Evolutionary conservation across 2,797 vertebrate genomes (phyloP).

Genomic region (Carcharodon carcharias): DNA sequence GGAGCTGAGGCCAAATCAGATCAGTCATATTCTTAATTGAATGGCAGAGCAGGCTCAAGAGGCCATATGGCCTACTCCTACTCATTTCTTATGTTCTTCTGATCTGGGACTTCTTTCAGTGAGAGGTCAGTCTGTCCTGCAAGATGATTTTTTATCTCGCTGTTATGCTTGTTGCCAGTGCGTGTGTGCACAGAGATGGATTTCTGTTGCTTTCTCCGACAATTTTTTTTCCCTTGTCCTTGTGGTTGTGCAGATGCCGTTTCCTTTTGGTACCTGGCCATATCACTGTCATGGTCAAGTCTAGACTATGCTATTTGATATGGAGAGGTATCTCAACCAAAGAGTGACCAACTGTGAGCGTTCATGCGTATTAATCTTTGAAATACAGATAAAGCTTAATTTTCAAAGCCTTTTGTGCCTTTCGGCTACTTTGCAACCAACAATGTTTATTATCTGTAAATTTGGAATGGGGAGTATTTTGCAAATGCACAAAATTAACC

Average conservation of each 20-base stretch:
- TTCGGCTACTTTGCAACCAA: background rate
- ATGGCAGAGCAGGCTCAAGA: background rate
- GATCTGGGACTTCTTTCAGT: background rate
- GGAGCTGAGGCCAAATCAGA: background rate
- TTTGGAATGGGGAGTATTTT: background rate
- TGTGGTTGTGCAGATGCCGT: background rate
- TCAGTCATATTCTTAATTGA: background rate
- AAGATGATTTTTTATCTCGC: background rate
- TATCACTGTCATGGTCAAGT: background rate
- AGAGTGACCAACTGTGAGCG: background rate
- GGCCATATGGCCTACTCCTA: no score
- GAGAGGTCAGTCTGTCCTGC: conserved; percentile 8
- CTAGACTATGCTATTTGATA: background rate
- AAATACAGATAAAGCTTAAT: background rate
- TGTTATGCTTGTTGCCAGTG: background rate
- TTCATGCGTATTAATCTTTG: background rate
- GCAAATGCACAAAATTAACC: background rate
- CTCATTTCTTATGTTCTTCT: background rate
- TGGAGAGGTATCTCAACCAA: background rate
- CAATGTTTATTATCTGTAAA: background rate
- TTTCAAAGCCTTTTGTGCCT: background rate
- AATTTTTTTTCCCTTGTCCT: background rate
- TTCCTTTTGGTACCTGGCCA: background rate
- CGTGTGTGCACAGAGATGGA: background rate
- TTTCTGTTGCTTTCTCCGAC: background rate